Percentiles rank a stretch among this genome's conserved stretches.
These are phyloP conservation scores for Vanessa atalanta DNA, from an alignment of 1,140 invertebrate genomes.

Conservation along the genomic window DNA sequence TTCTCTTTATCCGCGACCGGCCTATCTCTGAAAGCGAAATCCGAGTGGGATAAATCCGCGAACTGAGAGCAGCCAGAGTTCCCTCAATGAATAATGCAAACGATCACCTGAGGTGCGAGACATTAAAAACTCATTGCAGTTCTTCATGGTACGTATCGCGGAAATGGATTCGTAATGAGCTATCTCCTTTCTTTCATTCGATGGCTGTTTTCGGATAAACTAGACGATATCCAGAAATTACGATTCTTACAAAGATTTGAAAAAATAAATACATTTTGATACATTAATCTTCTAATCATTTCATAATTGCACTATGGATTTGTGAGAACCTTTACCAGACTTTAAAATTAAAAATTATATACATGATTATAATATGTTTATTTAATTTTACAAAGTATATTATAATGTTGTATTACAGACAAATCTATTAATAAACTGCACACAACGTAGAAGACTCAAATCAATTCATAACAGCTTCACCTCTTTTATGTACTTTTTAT, in stretches of 20 bases:
- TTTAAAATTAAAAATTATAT: no score
- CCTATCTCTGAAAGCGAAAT: constrained; percentile 42
- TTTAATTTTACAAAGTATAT: no score
- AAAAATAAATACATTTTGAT: no score
- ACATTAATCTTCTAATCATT: no score
- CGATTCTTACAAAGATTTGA: background rate
- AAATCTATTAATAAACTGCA: no score
- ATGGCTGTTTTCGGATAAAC: background rate
- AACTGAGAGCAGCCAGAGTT: constrained; percentile 41
- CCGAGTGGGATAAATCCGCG: constrained; percentile 51
- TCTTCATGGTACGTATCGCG: constrained; percentile 43
- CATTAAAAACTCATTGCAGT: constrained; percentile 67
- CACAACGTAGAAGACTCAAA: no score
- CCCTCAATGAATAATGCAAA: constrained; percentile 65
- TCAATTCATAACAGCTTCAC: no score
- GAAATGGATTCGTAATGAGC: constrained; percentile 37
- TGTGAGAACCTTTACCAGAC: no score
- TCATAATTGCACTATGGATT: no score
- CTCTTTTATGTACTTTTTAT: no score
- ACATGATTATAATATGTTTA: no score
- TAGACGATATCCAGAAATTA: background rate
- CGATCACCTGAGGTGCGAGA: constrained; percentile 61
- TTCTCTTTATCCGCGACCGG: constrained; percentile 37
- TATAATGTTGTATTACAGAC: no score
- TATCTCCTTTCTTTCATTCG: background rate